Evolutionary conservation across 2,113 vertebrate species (phyloP), one percentile per base, ranked within the genome.

Genomic region (Thomomys bottae): DNA sequence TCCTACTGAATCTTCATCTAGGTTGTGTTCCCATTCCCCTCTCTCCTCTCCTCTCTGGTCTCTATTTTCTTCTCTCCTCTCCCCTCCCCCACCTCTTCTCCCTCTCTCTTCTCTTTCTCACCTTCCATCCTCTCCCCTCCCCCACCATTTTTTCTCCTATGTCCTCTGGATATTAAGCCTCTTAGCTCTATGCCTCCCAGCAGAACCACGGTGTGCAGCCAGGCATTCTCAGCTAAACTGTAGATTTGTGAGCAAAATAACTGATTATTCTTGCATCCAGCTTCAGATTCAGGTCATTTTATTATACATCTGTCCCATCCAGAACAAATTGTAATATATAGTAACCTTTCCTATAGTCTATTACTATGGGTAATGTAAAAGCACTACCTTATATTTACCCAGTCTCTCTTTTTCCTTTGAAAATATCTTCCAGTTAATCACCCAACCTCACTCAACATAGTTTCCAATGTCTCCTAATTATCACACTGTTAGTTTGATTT

Each of bases 231-330:
- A 63, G 8, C 32, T 36, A 57, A 61, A 92, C 0, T 17, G 30
- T 23, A 88, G 68, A 75, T 77, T 57, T 66, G 15, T 59, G 12
- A 87, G 80, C 32, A 84, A 90, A 90, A 63, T 42, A 92, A 92
- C 34, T 42, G 57, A 49, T 42, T 61, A 32, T 15, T 15, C 0
- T 63, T 85, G 10, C 40, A 75, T 82, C 79, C 42, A 76, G 34
- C 4, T 64, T 84, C 32, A 49, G 5, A 64, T 83, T 88, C 49
- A 57, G 40, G 18, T 12, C 32, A 32, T 70, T 77, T 87, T 32
- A 20, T 89, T 76, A 76, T 54, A 24, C 0, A 57, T 34, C 64
- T n/a, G 30, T 26, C 49, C 32, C 30, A 84, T 61, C 42, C 38
- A 82, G 70, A 66, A 91, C 64, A 85, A 91, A 67, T 59, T 12